Evolutionary conservation across 2,797 vertebrate species (phyloP).

Genomic region (Fratercula arctica): DNA sequence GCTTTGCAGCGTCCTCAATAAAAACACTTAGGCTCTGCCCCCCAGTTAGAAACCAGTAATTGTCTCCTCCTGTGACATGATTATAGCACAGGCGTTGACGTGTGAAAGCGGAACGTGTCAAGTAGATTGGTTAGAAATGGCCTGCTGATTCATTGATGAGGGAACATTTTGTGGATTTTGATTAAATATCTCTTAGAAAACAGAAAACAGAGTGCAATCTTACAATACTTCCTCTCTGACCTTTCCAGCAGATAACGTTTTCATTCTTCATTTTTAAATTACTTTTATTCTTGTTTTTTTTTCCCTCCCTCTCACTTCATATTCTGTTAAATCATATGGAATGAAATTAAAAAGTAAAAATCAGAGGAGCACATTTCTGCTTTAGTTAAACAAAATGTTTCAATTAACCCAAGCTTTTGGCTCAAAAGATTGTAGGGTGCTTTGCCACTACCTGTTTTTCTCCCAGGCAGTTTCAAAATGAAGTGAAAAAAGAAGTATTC

Average conservation of each 20-base stretch:
- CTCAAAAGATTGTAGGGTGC: background rate
- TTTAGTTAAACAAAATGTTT: background rate
- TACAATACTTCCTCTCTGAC: conserved; percentile 23
- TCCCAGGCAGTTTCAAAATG: background rate
- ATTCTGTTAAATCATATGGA: background rate
- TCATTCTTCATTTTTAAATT: conserved; percentile 23
- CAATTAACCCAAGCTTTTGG: background rate
- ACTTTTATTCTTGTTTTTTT: conserved; percentile 5
- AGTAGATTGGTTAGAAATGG: background rate
- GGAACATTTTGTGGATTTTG: conserved; percentile 17
- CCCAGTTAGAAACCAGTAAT: background rate
- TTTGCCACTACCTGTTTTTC: background rate
- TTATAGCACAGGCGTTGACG: background rate
- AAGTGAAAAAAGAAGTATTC: background rate
- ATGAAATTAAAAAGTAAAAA: background rate
- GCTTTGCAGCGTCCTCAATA: background rate
- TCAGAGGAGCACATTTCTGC: background rate
- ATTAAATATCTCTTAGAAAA: conserved; percentile 21
- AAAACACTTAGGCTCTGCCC: background rate
- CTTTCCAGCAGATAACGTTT: conserved; percentile 42
- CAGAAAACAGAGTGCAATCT: background rate
- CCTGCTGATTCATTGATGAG: conserved; percentile 8
- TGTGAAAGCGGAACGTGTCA: background rate
- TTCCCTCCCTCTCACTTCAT: background rate
- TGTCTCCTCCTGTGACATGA: background rate